These are phyloP conservation scores for Pantelozetes paolii DNA, from an alignment of 2,888 invertebrate species.

Conservation along the genomic window DNA sequence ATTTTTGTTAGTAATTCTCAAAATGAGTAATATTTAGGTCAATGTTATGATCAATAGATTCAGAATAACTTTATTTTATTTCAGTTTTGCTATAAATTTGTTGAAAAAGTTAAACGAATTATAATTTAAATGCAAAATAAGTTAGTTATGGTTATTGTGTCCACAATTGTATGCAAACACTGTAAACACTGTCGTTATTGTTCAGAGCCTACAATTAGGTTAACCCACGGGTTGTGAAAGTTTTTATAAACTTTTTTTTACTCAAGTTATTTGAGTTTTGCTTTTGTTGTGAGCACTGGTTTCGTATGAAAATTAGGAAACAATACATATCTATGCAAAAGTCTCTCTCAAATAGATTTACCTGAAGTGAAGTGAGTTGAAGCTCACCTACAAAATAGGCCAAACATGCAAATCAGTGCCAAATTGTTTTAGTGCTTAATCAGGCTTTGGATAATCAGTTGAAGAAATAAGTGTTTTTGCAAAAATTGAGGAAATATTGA, in stretches of 20 bases:
- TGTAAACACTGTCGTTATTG: too few species aligned
- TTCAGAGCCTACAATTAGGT: neutral
- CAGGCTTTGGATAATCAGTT: neutral
- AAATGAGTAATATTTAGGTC: conserved; percentile 11
- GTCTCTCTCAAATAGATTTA: too few species aligned
- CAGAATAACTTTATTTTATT: too few species aligned
- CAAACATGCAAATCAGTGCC: neutral
- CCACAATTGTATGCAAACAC: too few species aligned
- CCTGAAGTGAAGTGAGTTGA: neutral
- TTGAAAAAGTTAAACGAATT: too few species aligned
- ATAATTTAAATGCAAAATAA: too few species aligned
- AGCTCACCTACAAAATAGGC: conserved; percentile 1
- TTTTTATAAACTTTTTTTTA: neutral
- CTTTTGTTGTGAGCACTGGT: neutral
- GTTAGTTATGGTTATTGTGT: too few species aligned
- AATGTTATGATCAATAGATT: conserved; percentile 11
- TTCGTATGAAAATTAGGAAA: too few species aligned
- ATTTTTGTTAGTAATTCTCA: too few species aligned
- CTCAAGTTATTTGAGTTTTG: neutral
- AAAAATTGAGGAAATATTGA: too few species aligned
- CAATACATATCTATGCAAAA: too few species aligned
- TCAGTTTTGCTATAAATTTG: too few species aligned
- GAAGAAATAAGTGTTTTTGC: neutral
- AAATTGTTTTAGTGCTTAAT: neutral
- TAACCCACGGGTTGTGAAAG: neutral